Evolutionary conservation across 2,797 vertebrate genomes (phyloP).

Genomic region (Acestrorhynchus altus): DNA sequence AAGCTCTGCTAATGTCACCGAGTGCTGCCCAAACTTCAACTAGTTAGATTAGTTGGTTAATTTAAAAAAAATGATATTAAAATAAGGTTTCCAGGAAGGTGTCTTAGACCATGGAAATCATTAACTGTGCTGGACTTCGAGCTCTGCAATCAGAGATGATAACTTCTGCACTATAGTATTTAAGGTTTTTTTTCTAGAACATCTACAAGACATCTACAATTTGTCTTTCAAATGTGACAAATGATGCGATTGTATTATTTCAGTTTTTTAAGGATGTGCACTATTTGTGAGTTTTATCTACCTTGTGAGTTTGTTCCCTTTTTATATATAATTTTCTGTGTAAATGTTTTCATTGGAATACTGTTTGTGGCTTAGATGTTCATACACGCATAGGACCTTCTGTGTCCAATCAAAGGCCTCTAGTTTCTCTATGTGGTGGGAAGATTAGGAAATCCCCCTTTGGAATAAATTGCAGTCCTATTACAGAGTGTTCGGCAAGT

Average conservation of each 20-base stretch:
- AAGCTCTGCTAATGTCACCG: too few species aligned
- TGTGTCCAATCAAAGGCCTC: conserved; percentile 28
- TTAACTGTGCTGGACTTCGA: neutral
- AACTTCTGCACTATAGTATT: neutral
- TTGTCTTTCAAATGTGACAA: conserved; percentile 55
- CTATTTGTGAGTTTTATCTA: conserved; percentile 35
- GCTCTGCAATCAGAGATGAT: neutral
- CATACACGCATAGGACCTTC: conserved; percentile 39
- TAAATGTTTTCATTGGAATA: conserved; percentile 29
- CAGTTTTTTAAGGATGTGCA: conserved; percentile 38
- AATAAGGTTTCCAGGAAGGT: neutral
- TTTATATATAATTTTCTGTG: neutral
- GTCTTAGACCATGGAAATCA: neutral
- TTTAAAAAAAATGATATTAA: neutral
- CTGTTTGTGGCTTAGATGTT: conserved; percentile 39
- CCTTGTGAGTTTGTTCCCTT: conserved; percentile 36
- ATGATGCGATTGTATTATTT: conserved; percentile 49
- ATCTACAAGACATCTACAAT: conserved; percentile 46
- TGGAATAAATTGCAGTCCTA: neutral
- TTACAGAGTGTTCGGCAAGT: neutral
- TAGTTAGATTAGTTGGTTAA: neutral
- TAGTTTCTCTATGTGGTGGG: neutral
- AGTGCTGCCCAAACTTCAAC: too few species aligned
- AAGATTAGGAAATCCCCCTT: neutral
- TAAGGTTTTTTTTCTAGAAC: conserved; percentile 52